Evolutionary conservation across 35 echinoderm and acorn worm species (phyloP).

Genomic region (Apostichopus japonicus): DNA sequence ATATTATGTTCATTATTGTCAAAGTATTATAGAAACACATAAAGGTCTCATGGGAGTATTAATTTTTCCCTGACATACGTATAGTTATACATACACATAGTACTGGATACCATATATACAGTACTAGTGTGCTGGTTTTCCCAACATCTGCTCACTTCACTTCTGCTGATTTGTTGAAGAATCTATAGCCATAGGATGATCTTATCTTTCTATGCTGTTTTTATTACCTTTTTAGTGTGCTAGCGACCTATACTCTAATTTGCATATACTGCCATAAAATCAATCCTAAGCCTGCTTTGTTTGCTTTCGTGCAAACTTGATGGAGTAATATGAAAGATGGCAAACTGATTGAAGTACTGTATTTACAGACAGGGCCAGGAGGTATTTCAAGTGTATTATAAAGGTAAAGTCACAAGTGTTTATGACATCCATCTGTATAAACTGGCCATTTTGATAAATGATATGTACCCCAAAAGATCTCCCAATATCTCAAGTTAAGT

Average conservation of each 20-base stretch:
- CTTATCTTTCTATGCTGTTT: constrained; percentile 16
- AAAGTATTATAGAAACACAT: no score
- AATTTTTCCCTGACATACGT: no score
- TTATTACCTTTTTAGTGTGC: constrained; percentile 40
- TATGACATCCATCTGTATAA: constrained; percentile 42
- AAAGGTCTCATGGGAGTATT: no score
- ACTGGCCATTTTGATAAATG: constrained; percentile 22
- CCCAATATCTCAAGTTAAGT: not conserved
- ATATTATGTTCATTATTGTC: no score
- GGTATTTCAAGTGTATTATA: constrained; percentile 39
- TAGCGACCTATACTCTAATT: not conserved
- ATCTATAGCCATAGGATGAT: not conserved
- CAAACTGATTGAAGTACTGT: constrained; percentile 34
- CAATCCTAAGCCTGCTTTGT: not conserved
- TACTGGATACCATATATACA: no score
- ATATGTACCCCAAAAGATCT: not conserved
- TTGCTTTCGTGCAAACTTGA: constrained; percentile 55
- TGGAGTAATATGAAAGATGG: constrained; percentile 8
- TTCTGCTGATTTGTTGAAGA: no score
- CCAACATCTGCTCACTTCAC: no score
- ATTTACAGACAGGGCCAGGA: constrained; percentile 40
- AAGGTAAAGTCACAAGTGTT: constrained; percentile 44
- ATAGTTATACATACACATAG: no score
- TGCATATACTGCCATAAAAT: constrained; percentile 48
- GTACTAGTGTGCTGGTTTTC: no score